phyloP scores from a whole-genome alignment of 2,113 vertebrate species.

The Lipophrys pholis region DNA sequence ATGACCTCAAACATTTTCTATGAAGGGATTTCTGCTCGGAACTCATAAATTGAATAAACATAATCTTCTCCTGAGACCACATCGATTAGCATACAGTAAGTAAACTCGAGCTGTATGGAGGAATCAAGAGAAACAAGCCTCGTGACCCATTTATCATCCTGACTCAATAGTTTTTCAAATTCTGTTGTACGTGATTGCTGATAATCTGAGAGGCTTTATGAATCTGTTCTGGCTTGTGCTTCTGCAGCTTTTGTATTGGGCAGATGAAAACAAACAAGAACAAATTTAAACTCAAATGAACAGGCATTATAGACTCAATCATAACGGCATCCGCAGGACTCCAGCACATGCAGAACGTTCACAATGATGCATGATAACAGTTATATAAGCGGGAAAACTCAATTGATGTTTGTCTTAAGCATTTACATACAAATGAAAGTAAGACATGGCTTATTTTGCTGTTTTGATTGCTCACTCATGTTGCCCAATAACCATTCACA shows the following conservation, averaged over 20 bases:
- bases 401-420: slow-evolving; percentile 15
- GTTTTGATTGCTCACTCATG: slow-evolving; percentile 13
- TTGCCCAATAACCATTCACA: slow-evolving; percentile 25
- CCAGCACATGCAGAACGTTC: slow-evolving; percentile 7
- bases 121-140: slow-evolving; percentile 34
- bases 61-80: slow-evolving; percentile 29
- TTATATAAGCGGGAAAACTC: slow-evolving; percentile 9
- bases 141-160: slow-evolving; percentile 59
- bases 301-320: not conserved
- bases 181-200: slow-evolving; percentile 44
- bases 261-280: slow-evolving; percentile 15
- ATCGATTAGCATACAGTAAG: slow-evolving; percentile 26
- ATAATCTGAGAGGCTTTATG: slow-evolving; percentile 55
- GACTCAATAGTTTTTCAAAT: slow-evolving; percentile 46
- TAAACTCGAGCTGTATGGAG: slow-evolving; percentile 8
- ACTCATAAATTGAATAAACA: slow-evolving; percentile 18
- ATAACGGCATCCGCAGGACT: not conserved
- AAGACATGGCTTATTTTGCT: slow-evolving; percentile 12
- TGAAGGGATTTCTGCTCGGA: slow-evolving; percentile 16
- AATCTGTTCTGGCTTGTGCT: slow-evolving; percentile 41
- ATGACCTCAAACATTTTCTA: slow-evolving; percentile 28
- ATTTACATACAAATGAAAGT: slow-evolving; percentile 32
- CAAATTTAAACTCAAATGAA: slow-evolving; percentile 12
- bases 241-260: slow-evolving; percentile 45
- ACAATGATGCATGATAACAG: slow-evolving; percentile 20